These are phyloP conservation scores for Monochamus alternatus DNA, from an alignment of 2,888 invertebrate species.

Conservation along the genomic window DNA sequence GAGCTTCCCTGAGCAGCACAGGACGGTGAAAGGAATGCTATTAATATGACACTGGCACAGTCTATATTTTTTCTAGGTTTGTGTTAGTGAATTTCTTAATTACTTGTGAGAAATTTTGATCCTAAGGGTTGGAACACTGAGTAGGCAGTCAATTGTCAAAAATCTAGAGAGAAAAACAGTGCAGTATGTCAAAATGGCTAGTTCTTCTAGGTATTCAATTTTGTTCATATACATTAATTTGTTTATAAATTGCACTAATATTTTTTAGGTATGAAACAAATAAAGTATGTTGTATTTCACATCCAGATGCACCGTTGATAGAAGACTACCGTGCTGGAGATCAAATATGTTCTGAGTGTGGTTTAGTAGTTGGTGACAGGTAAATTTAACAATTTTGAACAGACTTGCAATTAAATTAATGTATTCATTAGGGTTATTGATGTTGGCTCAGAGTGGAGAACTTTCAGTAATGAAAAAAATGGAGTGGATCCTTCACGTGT, in stretches of 20 bases:
- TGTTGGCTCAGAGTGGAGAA: constrained; percentile 99
- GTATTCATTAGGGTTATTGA: constrained; percentile 89
- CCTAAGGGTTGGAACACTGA: too few relatives aligned
- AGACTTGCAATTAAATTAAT: constrained; percentile 14
- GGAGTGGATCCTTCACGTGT: constrained; percentile 99
- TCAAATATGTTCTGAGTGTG: constrained; percentile 99
- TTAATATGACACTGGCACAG: too few relatives aligned
- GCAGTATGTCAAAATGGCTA: constrained; percentile 74
- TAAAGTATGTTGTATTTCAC: constrained; percentile 91
- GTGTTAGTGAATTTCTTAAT: too few relatives aligned
- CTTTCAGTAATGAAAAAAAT: constrained; percentile 98
- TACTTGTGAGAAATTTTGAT: too few relatives aligned
- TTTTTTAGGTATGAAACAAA: constrained; percentile 77
- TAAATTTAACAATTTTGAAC: constrained; percentile 66
- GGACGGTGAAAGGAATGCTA: too few relatives aligned
- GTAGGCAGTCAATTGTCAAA: too few relatives aligned
- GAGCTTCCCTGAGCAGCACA: too few relatives aligned
- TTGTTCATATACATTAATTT: constrained; percentile 11
- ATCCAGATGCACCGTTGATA: constrained; percentile 96
- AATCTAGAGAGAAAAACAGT: too few relatives aligned
- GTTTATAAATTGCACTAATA: constrained; percentile 11
- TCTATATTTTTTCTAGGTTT: too few relatives aligned
- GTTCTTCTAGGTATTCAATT: constrained; percentile 77
- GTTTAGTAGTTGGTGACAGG: constrained; percentile 99
- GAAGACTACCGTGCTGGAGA: constrained; percentile 99